Conservation (phyloP, 2,113 vertebrate species). For the Noturus placidus region DNA sequence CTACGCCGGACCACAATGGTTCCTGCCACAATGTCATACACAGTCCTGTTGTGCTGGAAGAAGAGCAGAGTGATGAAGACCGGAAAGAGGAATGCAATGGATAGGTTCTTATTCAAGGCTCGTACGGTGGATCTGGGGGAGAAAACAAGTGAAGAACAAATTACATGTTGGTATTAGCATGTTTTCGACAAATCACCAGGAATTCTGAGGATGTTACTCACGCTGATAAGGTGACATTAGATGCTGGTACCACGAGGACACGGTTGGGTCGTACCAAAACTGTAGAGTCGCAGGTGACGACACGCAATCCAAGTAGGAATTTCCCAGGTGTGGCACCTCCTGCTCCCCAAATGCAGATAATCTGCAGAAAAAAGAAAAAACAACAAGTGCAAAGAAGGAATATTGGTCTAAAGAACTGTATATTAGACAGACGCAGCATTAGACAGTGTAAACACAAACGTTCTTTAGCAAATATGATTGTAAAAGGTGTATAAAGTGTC, state of each 20-base stretch:
- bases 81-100: constrained; percentile 94
- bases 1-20: constrained; percentile 93
- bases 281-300: constrained; percentile 89
- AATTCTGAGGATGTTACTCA: constrained; percentile 70
- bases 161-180: background rate
- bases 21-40: constrained; percentile 93
- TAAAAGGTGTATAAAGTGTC: background rate
- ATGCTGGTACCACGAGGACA: constrained; percentile 87
- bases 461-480: background rate
- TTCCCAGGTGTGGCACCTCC: constrained; percentile 95
- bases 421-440: background rate
- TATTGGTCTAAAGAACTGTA: background rate
- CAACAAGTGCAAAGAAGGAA: background rate
- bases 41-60: constrained; percentile 95
- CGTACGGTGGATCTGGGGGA: constrained; percentile 85
- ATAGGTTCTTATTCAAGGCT: constrained; percentile 97
- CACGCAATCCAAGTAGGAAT: constrained; percentile 88
- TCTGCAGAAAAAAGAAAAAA: constrained; percentile 67
- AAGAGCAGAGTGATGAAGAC: constrained; percentile 94
- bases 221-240: constrained; percentile 91
- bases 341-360: constrained; percentile 92
- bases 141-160: constrained; percentile 1
- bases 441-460: background rate
- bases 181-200: background rate
- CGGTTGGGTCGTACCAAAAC: constrained; percentile 87